A percentile compares a stretch with the other conserved stretches of the same genome.
Conservation (phyloP, 2,797 vertebrate species). For the Strix occidentalis region DNA sequence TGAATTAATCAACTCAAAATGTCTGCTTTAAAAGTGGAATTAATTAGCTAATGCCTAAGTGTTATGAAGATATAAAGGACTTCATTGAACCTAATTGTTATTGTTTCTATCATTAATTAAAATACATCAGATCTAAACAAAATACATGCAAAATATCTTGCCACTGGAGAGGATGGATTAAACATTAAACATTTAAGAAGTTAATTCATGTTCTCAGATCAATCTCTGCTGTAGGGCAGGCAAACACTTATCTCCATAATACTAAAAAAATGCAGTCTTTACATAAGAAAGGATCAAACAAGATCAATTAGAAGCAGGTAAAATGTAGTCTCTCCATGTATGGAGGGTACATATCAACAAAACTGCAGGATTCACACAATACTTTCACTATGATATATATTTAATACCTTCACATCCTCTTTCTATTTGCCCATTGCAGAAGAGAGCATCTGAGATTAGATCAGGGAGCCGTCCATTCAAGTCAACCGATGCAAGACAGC, state of each 20-base stretch:
- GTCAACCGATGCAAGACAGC: slow-evolving; percentile 94
- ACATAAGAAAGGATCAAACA: background rate
- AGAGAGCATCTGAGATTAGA: slow-evolving; percentile 92
- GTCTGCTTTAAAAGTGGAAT: slow-evolving; percentile 7
- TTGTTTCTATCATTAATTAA: slow-evolving; percentile 38
- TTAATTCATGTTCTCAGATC: background rate
- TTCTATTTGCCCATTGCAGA: slow-evolving; percentile 96
- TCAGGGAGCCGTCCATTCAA: slow-evolving; percentile 94
- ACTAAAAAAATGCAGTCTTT: background rate
- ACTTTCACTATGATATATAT: background rate
- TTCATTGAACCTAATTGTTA: background rate
- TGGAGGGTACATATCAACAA: background rate
- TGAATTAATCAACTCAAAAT: slow-evolving; percentile 29
- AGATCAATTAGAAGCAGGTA: slow-evolving; percentile 4
- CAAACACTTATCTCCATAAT: background rate
- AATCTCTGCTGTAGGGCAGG: background rate
- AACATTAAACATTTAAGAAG: background rate
- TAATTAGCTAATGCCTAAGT: slow-evolving; percentile 8
- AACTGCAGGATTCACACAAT: background rate
- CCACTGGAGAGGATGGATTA: background rate
- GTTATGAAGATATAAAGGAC: background rate
- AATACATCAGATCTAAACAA: slow-evolving; percentile 27
- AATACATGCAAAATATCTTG: slow-evolving; percentile 13
- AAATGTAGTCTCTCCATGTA: background rate
- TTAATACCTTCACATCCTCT: slow-evolving; percentile 94